Base-by-base conservation (phyloP, 2,113 vertebrate genomes). In the Pseudois nayaur region DNA sequence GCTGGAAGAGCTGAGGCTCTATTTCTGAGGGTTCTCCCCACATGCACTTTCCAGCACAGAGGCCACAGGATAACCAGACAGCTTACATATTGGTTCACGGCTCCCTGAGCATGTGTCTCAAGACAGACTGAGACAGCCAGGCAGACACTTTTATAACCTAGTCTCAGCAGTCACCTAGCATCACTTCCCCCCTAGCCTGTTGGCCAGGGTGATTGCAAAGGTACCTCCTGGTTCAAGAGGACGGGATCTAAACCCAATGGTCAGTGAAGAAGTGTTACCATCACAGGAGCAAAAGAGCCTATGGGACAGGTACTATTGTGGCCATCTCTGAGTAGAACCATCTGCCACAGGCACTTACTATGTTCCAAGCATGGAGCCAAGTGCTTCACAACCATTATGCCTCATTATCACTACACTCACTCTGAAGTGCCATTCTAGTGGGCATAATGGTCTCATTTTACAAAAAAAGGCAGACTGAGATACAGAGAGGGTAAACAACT, bases 81-180 rank as follows among this genome's bases (percentile, higher is more conserved):
- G 50, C 21, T 64, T 67, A 48, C 1, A 16, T 11, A 9, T 36
- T 33, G 54, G 45, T 16, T 86, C 48, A 16, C 29, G 64, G 54
- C 17, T 86, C 55, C 57, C 10, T 1, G 8, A 33, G 59, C 71
- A n/a, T 2, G 0, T 14, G 57, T n/a, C 55, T 16, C 8, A 0
- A 97, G 91, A 91, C 25, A 45, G 83, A 71, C 10, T 13, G 16
- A 88, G 17, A 90, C 48, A 55, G 40, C 27, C 45, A n/a, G 82
- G 62, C 16, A 11, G 92, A 55, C 1, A 0, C 45, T 45, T 55
- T 33, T 17, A 76, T 43, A 45, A 71, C 50, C 19, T 23, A 82
- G 52, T 3, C 78, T 91, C 54, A 40, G 76, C 76, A 76, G n/a
- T 55, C 78, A 83, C 25, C 25, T 2, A 40, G 12, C 8, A 0